Conservation (phyloP, 2,113 vertebrate genomes). For the Phalacrocorax aristotelis region DNA sequence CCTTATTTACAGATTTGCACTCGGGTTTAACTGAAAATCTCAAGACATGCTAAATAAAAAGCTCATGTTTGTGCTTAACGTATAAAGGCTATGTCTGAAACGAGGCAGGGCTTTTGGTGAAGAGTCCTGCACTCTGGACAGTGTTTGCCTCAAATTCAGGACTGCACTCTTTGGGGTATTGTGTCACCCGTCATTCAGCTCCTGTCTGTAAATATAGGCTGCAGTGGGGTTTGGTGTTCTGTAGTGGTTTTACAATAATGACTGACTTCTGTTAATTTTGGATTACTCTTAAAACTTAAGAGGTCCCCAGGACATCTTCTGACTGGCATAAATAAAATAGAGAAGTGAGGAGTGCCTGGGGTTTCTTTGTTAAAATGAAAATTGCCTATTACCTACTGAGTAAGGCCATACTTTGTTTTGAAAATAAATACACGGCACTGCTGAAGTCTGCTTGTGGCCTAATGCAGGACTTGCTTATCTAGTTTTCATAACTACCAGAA, state of each 20-base stretch:
- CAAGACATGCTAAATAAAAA: background rate
- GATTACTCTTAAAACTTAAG: background rate
- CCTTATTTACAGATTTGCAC: background rate
- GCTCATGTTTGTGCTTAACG: background rate
- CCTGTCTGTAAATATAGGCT: background rate
- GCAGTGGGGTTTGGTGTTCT: background rate
- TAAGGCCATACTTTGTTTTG: background rate
- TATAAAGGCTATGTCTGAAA: background rate
- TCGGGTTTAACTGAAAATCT: background rate
- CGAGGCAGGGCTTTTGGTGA: background rate
- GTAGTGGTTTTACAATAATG: background rate
- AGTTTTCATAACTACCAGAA: background rate
- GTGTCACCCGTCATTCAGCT: background rate
- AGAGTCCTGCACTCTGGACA: fast-evolving
- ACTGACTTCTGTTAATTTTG: background rate
- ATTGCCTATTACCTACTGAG: background rate
- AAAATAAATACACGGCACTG: background rate
- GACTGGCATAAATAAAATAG: background rate
- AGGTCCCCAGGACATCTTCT: background rate
- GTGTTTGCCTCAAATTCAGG: no score
- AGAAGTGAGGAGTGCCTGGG: background rate
- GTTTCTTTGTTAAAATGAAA: background rate
- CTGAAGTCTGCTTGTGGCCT: background rate
- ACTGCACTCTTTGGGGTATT: background rate
- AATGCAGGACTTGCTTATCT: fast-evolving